These are phyloP conservation scores for Anguilla rostrata DNA, from an alignment of 2,113 vertebrate genomes.

Conservation along the genomic window DNA sequence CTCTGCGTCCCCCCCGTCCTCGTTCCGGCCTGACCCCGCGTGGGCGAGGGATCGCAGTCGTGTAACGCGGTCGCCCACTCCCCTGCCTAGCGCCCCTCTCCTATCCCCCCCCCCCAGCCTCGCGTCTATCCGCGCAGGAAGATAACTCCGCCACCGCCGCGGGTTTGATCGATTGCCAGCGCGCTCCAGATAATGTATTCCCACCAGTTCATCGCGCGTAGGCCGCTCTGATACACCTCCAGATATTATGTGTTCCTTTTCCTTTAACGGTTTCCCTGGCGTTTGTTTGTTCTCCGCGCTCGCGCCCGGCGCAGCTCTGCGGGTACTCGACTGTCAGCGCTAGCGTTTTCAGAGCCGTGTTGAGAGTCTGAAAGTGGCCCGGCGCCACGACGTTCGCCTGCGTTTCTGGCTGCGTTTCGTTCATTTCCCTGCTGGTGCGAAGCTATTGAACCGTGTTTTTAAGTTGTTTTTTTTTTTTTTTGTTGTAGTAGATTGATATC, in stretches of 20 bases:
- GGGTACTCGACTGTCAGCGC: background rate
- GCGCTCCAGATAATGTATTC: conserved; percentile 68
- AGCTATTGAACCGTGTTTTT: background rate
- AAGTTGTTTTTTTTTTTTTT: background rate
- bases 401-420: background rate
- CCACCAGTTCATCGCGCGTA: conserved; percentile 64
- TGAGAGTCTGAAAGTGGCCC: background rate
- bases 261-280: background rate
- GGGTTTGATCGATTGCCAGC: conserved; percentile 60
- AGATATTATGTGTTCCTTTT: conserved; percentile 20
- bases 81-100: conserved; percentile 35
- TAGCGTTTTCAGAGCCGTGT: background rate
- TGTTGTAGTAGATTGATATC: background rate
- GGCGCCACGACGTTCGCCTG: background rate
- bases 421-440: background rate
- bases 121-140: conserved; percentile 56
- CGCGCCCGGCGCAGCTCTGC: background rate
- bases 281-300: background rate
- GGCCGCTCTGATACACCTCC: conserved; percentile 53
- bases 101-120: conserved; percentile 37
- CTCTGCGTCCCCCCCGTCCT: conserved; percentile 34
- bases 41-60: conserved; percentile 67
- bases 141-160: conserved; percentile 56
- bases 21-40: conserved; percentile 58
- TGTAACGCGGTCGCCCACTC: conserved; percentile 60